These are phyloP conservation scores for Crocuta crocuta DNA, from an alignment of 2,113 vertebrate species.

Conservation along the genomic window DNA sequence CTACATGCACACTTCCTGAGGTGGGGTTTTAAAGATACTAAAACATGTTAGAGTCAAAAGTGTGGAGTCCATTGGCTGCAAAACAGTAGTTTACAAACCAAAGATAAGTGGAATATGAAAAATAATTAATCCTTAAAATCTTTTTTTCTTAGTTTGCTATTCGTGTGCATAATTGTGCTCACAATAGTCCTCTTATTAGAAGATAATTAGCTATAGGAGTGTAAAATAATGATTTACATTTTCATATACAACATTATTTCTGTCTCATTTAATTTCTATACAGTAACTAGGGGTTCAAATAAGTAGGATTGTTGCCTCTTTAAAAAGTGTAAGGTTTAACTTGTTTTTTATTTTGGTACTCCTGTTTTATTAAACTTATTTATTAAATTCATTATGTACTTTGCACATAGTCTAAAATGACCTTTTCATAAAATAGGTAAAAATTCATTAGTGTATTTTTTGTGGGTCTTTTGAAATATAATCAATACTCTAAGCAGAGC, in stretches of 20 bases:
- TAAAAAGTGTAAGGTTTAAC: background rate
- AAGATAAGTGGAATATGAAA: background rate
- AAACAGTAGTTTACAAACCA: background rate
- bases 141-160: background rate
- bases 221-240: background rate
- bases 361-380: background rate
- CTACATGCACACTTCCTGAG: background rate
- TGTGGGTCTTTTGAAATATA: constrained; percentile 39
- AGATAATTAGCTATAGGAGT: background rate
- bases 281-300: background rate
- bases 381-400: background rate
- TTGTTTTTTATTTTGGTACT: background rate
- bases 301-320: background rate
- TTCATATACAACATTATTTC: background rate
- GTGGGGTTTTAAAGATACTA: background rate
- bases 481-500: background rate
- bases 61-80: background rate
- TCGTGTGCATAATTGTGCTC: background rate
- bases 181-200: background rate
- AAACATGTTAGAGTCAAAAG: background rate
- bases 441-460: background rate
- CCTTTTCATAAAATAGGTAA: background rate
- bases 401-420: background rate
- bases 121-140: background rate
- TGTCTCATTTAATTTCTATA: background rate